Percentiles rank a stretch among this genome's conserved stretches.
phyloP scores from a whole-genome alignment of 2,113 vertebrate species.

The Cyanocitta stelleri region DNA sequence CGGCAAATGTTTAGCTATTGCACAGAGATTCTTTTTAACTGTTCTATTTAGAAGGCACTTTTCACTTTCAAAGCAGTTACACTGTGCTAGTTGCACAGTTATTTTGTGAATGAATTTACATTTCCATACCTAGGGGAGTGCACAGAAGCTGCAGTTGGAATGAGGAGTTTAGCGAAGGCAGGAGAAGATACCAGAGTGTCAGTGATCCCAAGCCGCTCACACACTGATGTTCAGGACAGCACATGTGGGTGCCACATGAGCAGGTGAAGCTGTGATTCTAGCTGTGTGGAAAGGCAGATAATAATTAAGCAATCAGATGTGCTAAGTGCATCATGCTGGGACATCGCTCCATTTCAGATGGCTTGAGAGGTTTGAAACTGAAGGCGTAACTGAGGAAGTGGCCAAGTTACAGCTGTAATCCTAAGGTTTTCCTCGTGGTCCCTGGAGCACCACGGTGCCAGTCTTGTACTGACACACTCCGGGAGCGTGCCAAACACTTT shows the following conservation, averaged over 20 bases:
- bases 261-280: constrained; percentile 33
- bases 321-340: constrained; percentile 44
- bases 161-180: accelerated
- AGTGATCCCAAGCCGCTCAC: neutral
- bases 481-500: neutral
- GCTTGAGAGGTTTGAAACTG: neutral
- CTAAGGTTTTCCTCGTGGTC: neutral
- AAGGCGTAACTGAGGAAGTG: neutral
- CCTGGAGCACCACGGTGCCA: neutral
- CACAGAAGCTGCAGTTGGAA: neutral
- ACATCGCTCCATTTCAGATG: neutral
- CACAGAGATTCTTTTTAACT: neutral
- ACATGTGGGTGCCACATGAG: constrained; percentile 55
- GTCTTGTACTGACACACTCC: neutral
- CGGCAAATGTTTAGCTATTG: neutral
- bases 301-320: constrained; percentile 46
- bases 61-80: neutral
- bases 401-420: neutral
- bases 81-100: neutral
- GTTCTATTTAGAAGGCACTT: neutral
- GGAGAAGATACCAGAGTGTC: neutral
- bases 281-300: constrained; percentile 11
- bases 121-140: neutral
- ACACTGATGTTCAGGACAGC: neutral
- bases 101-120: neutral